Percentiles rank a stretch among this genome's conserved stretches.
Evolutionary conservation across 2,797 vertebrate species (phyloP).

Genomic region (Aselliscus stoliczkanus): DNA sequence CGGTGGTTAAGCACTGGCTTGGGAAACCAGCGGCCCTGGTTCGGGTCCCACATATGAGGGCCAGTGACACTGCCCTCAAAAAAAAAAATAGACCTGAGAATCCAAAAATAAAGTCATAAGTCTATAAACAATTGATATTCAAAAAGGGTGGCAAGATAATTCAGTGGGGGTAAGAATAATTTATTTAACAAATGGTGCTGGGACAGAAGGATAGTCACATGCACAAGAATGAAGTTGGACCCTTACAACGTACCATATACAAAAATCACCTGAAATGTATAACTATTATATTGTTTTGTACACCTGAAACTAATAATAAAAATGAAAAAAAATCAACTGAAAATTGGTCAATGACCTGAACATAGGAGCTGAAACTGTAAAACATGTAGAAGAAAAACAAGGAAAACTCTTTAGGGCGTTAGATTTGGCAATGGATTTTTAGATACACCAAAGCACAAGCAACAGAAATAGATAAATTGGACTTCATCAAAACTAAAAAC

Average conservation of each 20-base stretch:
- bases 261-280: background rate
- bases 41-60: too few relatives aligned
- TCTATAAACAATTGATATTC: background rate
- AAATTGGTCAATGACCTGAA: background rate
- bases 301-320: too few relatives aligned
- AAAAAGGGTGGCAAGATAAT: background rate
- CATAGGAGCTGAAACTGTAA: background rate
- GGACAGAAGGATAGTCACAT: background rate
- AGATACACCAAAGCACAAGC: background rate
- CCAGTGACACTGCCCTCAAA: too few relatives aligned
- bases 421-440: background rate
- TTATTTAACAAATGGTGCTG: background rate
- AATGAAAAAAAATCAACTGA: background rate
- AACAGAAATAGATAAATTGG: background rate
- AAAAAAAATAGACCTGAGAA: background rate
- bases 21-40: too few relatives aligned
- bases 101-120: background rate
- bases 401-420: background rate
- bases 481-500: background rate
- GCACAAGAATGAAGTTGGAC: background rate
- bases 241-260: background rate
- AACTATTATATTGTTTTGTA: too few relatives aligned
- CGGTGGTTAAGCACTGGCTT: too few relatives aligned
- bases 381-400: background rate
- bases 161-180: background rate